phyloP scores from a whole-genome alignment of 2,113 vertebrate species.

The Gnathonemus echidnorhynchus region DNA sequence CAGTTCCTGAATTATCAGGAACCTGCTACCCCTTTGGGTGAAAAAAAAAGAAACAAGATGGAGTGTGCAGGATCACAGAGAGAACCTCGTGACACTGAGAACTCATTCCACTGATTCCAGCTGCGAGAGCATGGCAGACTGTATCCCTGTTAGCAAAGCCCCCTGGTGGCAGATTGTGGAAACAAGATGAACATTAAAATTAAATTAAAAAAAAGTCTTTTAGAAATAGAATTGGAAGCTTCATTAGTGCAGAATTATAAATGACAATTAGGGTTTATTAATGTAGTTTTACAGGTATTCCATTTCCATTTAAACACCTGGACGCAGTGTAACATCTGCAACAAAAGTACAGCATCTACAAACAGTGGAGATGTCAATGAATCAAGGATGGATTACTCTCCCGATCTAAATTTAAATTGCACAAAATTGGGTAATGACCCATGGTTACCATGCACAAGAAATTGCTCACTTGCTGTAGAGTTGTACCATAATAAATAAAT shows the following conservation, averaged over 20 bases:
- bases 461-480: slow-evolving; percentile 10
- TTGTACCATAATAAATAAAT: slow-evolving; percentile 16
- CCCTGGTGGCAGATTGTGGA: slow-evolving; percentile 23
- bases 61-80: neutral
- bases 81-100: neutral
- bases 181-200: neutral
- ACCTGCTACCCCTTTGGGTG: neutral
- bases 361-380: neutral
- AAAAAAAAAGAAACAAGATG: neutral
- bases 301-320: neutral
- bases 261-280: neutral
- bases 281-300: neutral
- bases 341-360: neutral
- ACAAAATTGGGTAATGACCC: slow-evolving; percentile 8
- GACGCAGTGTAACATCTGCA: neutral
- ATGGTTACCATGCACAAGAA: neutral
- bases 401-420: neutral
- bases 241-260: neutral
- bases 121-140: neutral
- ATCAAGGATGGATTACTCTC: neutral
- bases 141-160: slow-evolving; percentile 2
- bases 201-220: neutral
- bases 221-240: neutral
- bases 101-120: neutral
- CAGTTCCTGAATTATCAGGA: neutral